Conservation (phyloP, 2,888 invertebrate genomes). For the Pristionchus arcanus region DNA sequence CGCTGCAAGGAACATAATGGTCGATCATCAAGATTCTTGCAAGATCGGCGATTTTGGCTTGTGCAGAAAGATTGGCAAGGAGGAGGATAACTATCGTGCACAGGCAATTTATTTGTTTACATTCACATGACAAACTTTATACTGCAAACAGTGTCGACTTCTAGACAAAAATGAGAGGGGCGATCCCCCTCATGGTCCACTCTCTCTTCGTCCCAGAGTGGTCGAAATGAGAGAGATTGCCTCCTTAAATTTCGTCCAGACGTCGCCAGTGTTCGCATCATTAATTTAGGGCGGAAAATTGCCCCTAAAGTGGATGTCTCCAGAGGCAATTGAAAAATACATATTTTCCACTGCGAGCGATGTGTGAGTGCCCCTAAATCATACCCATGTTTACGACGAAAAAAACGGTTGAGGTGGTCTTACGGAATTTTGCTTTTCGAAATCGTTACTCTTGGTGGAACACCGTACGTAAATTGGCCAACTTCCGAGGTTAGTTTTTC, state of each 20-base stretch:
- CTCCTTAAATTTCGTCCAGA: too few relatives aligned
- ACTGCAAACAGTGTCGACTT: too few relatives aligned
- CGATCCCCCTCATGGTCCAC: too few relatives aligned
- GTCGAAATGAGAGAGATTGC: too few relatives aligned
- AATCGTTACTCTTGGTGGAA: background rate
- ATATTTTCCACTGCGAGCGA: background rate
- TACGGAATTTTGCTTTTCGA: background rate
- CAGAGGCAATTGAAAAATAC: background rate
- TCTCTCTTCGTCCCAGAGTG: too few relatives aligned
- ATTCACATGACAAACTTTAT: too few relatives aligned
- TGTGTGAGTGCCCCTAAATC: too few relatives aligned
- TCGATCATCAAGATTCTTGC: conserved; percentile 3
- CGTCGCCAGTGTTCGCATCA: too few relatives aligned
- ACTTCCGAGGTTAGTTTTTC: background rate
- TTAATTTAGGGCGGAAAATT: background rate
- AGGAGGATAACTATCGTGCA: background rate
- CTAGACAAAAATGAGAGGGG: too few relatives aligned
- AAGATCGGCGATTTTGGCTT: conserved; percentile 31
- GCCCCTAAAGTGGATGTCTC: background rate
- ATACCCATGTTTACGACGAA: too few relatives aligned
- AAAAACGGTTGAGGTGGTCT: too few relatives aligned
- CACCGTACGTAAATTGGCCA: background rate
- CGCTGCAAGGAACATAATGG: conserved; percentile 24
- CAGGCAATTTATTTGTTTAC: background rate
- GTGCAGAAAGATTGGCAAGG: background rate